phyloP scores from a whole-genome alignment of 2,797 vertebrate species.

The Gallinago nigripennis region DNA sequence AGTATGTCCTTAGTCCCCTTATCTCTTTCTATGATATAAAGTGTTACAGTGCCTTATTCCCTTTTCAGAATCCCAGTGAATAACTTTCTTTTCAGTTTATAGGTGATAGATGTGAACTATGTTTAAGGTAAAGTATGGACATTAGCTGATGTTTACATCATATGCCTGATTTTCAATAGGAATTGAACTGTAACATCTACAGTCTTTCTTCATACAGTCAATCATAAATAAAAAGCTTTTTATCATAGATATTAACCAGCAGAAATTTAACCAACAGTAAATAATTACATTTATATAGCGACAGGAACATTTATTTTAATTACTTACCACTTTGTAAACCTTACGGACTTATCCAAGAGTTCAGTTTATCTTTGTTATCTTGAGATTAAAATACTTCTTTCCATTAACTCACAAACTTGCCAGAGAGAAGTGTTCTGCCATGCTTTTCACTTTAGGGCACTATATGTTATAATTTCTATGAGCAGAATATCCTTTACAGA shows the following conservation, averaged over 20 bases:
- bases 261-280: background rate
- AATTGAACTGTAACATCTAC: background rate
- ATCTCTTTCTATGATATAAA: background rate
- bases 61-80: background rate
- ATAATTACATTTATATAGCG: background rate
- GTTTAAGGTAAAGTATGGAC: background rate
- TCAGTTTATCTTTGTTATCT: background rate
- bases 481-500: slow-evolving; percentile 3
- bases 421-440: background rate
- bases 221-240: background rate
- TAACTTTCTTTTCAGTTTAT: background rate
- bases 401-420: background rate
- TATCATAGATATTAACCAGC: background rate
- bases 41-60: background rate
- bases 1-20: background rate
- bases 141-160: background rate
- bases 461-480: background rate
- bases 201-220: background rate
- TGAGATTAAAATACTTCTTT: background rate
- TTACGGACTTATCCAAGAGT: background rate
- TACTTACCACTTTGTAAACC: background rate
- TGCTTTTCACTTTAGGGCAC: background rate
- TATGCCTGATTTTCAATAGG: background rate
- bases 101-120: background rate
- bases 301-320: background rate